A percentile compares a stretch with the other conserved stretches of the same genome.
phyloP scores from a whole-genome alignment of 2,888 invertebrate species.

The Nephrocerus scutellatus region DNA sequence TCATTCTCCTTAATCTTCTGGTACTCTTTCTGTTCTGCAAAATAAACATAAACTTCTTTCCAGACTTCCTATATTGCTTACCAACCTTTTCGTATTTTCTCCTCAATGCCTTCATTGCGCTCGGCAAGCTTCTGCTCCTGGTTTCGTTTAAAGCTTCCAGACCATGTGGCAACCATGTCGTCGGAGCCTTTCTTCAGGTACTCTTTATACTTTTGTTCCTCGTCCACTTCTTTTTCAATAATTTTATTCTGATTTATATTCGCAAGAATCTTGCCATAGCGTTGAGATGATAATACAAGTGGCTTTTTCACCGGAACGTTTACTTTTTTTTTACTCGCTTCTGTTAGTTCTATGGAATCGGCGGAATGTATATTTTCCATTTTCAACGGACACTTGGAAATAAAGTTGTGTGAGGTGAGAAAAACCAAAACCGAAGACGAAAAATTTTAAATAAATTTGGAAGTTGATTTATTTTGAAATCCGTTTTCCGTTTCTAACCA shows the following conservation, averaged over 20 bases:
- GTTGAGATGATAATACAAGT: conserved; percentile 30
- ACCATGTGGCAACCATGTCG: conserved; percentile 47
- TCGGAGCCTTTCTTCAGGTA: conserved; percentile 46
- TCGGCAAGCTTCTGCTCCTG: conserved; percentile 28
- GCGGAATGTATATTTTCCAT: neutral
- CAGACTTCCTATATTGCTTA: neutral
- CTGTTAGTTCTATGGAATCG: too few species aligned
- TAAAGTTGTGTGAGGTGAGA: too few species aligned
- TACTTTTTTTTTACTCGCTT: too few species aligned
- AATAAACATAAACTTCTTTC: neutral
- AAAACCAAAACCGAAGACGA: too few species aligned
- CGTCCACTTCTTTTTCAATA: conserved; percentile 30
- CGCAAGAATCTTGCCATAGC: conserved; percentile 22
- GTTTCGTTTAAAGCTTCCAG: conserved; percentile 33
- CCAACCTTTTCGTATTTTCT: conserved; percentile 13
- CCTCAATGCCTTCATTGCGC: conserved; percentile 19
- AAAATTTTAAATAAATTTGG: too few species aligned
- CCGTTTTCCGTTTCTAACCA: too few species aligned
- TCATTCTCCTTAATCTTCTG: conserved; percentile 29
- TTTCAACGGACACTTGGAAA: conserved; percentile 1
- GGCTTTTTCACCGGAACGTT: too few species aligned
- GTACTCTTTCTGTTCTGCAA: conserved; percentile 13
- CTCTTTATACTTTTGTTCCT: conserved; percentile 41
- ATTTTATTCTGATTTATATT: conserved; percentile 22
- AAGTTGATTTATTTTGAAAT: too few species aligned